Base-by-base conservation (phyloP, 2,797 vertebrate genomes). In the Tragelaphus eurycerus region DNA sequence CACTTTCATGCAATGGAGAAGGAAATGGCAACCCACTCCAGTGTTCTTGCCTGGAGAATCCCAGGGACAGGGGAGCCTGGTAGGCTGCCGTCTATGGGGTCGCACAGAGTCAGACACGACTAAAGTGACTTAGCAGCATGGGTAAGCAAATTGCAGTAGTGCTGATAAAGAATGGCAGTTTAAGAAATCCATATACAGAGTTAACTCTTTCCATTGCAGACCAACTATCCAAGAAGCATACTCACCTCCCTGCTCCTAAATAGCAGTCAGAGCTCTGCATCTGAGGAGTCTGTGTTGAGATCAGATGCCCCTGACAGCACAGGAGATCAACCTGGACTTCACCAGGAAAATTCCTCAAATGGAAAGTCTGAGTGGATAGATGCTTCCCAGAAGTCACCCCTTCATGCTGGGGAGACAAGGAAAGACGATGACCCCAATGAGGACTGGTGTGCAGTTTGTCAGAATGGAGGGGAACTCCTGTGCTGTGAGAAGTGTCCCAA, bases 401-500 rank as follows among this genome's bases (percentile, higher is more conserved):
- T 97, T 64, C 98, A 98, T 0, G 0, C 23, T 4, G 98, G 98
- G 2, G 99, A 99, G 59, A 96, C 98, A 1, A 98, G 99, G 7
- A 99, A 99, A 97, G 99, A 99, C 25, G 99, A 99, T 9, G 99
- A 99, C 95, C 99, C 99, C 78, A 99, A 99, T 31, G 99, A 99
- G 95, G 99, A 99, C 12, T 99, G 99, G 99, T 99, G 99, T 95
- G 99, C 99, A 7, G 99, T 99, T 1, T 99, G 99, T 96, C 99
- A 99, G 89, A 99, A 99, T 9, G 99, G 99, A 95, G 99, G 99
- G 59, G 99, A 99, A 5, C 98, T 99, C 27, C 98, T 99, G 1
- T 99, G 99, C 96, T 99, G 99, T 97, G 99, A 99, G 64, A 99
- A 99, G 91, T 99, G 99, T 95, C 99, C 99, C 84, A 99, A 99